phyloP scores from a whole-genome alignment of 2,888 invertebrate species.

The Eupeodes latifasciatus region DNA sequence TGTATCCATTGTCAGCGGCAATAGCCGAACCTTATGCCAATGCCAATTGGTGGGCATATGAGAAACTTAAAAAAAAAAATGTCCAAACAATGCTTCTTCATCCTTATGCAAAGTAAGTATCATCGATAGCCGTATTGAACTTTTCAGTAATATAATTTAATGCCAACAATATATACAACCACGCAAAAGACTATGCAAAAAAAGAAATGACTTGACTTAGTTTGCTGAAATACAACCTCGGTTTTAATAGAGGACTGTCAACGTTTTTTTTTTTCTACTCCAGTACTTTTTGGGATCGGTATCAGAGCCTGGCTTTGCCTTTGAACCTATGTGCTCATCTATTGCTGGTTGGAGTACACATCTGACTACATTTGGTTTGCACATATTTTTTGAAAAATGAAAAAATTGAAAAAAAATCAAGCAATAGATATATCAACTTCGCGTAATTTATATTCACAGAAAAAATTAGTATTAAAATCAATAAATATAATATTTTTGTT shows the following conservation, averaged over 20 bases:
- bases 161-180: constrained; percentile 1
- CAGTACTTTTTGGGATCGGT: not conserved
- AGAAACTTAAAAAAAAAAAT: constrained; percentile 14
- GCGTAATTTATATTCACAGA: constrained; percentile 9
- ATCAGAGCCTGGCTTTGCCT: constrained; percentile 6
- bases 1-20: constrained; percentile 28
- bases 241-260: constrained; percentile 61
- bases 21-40: constrained; percentile 51
- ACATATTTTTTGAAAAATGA: constrained; percentile 46
- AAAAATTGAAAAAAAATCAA: no score
- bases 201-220: constrained; percentile 19
- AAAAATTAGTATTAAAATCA: constrained; percentile 1
- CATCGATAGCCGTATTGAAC: constrained; percentile 52
- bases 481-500: constrained; percentile 20
- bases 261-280: constrained; percentile 21
- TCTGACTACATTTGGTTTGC: not conserved
- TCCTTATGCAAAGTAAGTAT: constrained; percentile 30
- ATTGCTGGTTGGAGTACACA: not conserved
- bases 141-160: constrained; percentile 13
- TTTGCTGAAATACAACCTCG: constrained; percentile 54
- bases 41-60: constrained; percentile 32
- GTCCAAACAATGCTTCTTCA: constrained; percentile 35
- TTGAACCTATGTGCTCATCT: constrained; percentile 2
- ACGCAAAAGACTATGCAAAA: not conserved
- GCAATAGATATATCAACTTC: constrained; percentile 12